phyloP scores from a whole-genome alignment of 2,888 invertebrate species.

The Monoplex corrugatus region DNA sequence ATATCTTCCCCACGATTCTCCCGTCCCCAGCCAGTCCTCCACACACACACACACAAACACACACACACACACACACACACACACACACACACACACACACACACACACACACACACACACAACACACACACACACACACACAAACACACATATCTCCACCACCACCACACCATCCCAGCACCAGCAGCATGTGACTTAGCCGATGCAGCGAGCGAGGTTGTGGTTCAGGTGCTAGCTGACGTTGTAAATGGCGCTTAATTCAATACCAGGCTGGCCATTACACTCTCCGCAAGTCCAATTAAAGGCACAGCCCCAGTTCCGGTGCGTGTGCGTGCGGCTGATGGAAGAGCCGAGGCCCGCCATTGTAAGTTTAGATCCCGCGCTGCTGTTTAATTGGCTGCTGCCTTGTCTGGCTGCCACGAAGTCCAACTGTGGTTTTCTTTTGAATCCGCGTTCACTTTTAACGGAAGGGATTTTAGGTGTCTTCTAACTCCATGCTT shows the following conservation, averaged over 20 bases:
- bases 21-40: too few relatives aligned
- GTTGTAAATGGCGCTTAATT: constrained; percentile 12
- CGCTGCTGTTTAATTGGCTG: not conserved
- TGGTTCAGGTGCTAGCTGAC: not conserved
- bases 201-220: not conserved
- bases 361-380: not conserved
- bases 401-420: not conserved
- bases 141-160: not conserved
- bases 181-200: not conserved
- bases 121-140: not conserved
- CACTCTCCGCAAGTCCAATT: constrained; percentile 10
- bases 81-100: not conserved
- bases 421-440: too few relatives aligned
- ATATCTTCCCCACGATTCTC: too few relatives aligned
- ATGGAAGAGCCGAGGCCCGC: not conserved
- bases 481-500: too few relatives aligned
- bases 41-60: too few relatives aligned
- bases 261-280: not conserved
- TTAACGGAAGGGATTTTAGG: too few relatives aligned
- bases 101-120: not conserved
- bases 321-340: not conserved
- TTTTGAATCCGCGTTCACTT: too few relatives aligned
- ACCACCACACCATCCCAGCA: not conserved
- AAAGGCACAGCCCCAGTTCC: not conserved
- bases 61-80: too few relatives aligned